Evolutionary conservation across 2,888 invertebrate genomes (phyloP), one percentile per base, ranked within the genome.

Genomic region (Danaus chrysippus): DNA sequence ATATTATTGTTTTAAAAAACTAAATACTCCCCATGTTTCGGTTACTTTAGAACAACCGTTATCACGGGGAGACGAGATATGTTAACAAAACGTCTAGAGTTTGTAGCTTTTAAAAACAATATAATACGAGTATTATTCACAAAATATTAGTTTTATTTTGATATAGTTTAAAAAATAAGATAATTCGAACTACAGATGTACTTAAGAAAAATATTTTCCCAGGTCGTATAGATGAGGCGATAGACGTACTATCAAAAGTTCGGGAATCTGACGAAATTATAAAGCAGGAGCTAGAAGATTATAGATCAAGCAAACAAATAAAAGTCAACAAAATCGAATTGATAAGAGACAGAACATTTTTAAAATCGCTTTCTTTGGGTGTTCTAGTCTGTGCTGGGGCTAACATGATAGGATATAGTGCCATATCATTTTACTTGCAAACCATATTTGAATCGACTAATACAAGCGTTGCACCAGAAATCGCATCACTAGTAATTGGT

Each of bases 341-440:
- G 3, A 46, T 78, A 0, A 72, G 76, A n/a, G 71, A 73, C 17
- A 69, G 60, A 58, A 66, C 65, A 6, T 67, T 75, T 3, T 17
- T 74, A 3, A 79, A 76, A 64, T 68, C 74, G 3, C 11, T 77
- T 1, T 60, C 53, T 0, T 70, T 73, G 15, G 67, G 69, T 5
- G 17, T 71, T 2, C n/a, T 73, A 6, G 44, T 81, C 5, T 65
- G 67, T 6, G 19, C 71, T 2, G 67, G 71, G 0, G 3, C 68
- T 0, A 81, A 81, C 15, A 61, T 81, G 0, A 70, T 71, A 0
- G 83, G 84, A 0, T 82, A 75, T 41, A 82, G 81, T 34, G 77
- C 75, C 0, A 74, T 84, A 0, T 68, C 75, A 0, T 79, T 78
- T 63, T 84, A 84, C 55, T 66, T 84, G 1, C 83, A 84, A 70